Evolutionary conservation across 2,888 invertebrate genomes (phyloP).

Genomic region (Microplitis manilae): DNA sequence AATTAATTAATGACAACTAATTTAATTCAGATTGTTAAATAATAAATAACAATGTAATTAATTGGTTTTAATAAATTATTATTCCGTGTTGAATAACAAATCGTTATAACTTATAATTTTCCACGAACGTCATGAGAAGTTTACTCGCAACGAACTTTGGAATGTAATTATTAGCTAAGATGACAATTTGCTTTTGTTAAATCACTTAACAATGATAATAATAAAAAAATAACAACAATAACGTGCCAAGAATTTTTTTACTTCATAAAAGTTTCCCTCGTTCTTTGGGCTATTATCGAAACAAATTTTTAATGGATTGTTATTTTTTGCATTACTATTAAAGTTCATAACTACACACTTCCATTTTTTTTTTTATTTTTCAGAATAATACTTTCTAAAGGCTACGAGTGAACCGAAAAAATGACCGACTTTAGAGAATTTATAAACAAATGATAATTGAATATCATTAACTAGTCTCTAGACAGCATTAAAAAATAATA

Average conservation of each 20-base stretch:
- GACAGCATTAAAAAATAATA: too few relatives aligned
- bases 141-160: slow-evolving; percentile 43
- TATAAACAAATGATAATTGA: too few relatives aligned
- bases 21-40: too few relatives aligned
- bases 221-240: not conserved
- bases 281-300: slow-evolving; percentile 33
- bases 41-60: too few relatives aligned
- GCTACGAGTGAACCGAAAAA: too few relatives aligned
- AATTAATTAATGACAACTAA: too few relatives aligned
- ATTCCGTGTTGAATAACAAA: not conserved
- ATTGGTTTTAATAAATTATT: not conserved
- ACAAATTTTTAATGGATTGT: not conserved
- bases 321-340: not conserved
- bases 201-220: slow-evolving; percentile 32
- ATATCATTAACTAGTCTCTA: too few relatives aligned
- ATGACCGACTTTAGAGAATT: too few relatives aligned
- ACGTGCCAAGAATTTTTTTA: not conserved
- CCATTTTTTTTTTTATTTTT: too few relatives aligned
- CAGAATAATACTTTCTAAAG: too few relatives aligned
- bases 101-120: slow-evolving; percentile 7
- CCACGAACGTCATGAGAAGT: not conserved
- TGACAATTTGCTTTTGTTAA: slow-evolving; percentile 54
- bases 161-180: slow-evolving; percentile 50
- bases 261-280: not conserved
- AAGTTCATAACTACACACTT: not conserved